Base-by-base conservation (phyloP, 2,888 invertebrate species). In the Nebria brevicollis region DNA sequence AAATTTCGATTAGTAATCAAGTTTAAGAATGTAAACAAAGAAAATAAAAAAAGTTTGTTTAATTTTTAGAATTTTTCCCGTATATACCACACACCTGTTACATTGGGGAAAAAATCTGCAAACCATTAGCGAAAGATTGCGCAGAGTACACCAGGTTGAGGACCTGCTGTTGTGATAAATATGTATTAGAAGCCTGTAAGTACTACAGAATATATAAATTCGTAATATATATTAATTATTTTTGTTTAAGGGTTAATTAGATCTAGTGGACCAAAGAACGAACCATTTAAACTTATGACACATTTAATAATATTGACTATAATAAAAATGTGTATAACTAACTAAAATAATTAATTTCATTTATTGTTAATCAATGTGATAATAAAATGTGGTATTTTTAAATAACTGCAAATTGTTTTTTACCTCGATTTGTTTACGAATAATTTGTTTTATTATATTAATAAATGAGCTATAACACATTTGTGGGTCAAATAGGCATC, bases 61-160 rank as follows among this genome's bases (percentile, higher is more conserved):
- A 82, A 83, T 76, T 90, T 90, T 82, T 88, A 92, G 94, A 94
- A 89, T 91, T 91, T 65, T 91, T 94, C 86, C 92, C 92, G 26
- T 94, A 92, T 90, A 91, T 94, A 84, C 93, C 93, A 83, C 94
- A 94, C 89, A 92, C 92, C 1, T 94, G 94, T 89, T 93, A 92
- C 88, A 86, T 92, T 85, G 93, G 93, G 68, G 90, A 91, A 77
- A 90, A 90, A 85, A 90, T 92, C 85, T 94, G 94, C 88, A 89
- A 89, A 84, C 91, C 93, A 65, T 88, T 91, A 34, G 92, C 92
- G 1, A 89, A 87, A 77, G 91, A 94, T 89, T 94, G 94, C 88
- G 92, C 90, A 68, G 91, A 91, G 85, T 94, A 94, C 88, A 89
- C 90, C 82, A 89, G 93, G 82, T 87, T 94, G 73, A 89, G 93